Conservation (phyloP, 2,888 invertebrate genomes). For the Pantelozetes paolii region DNA sequence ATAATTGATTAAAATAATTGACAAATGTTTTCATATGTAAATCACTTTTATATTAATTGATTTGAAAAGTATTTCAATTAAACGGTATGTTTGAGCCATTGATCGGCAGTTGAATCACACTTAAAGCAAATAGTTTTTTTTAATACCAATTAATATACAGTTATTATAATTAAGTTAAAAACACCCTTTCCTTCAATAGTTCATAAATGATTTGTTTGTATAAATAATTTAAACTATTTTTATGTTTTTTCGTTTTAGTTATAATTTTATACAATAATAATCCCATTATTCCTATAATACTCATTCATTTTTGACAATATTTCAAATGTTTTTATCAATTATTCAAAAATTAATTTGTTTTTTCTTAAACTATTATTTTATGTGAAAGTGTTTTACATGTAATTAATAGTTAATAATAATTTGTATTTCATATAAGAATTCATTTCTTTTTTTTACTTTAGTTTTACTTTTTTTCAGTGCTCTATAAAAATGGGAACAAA, state of each 20-base stretch:
- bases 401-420: not conserved
- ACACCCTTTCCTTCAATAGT: constrained; percentile 35
- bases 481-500: constrained; percentile 21
- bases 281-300: constrained; percentile 37
- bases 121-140: constrained; percentile 28
- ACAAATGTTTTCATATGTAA: too few species aligned
- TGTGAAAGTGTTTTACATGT: constrained; percentile 30
- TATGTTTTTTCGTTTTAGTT: constrained; percentile 19
- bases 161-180: constrained; percentile 24
- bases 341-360: not conserved
- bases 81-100: constrained; percentile 29
- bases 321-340: constrained; percentile 3
- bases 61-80: not conserved
- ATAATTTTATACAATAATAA: constrained; percentile 26
- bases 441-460: not conserved
- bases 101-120: constrained; percentile 35
- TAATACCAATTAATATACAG: constrained; percentile 35
- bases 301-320: constrained; percentile 15
- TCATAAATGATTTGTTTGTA: constrained; percentile 8
- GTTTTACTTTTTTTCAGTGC: constrained; percentile 2
- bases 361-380: too few species aligned
- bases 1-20: too few species aligned
- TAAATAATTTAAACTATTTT: constrained; percentile 34
- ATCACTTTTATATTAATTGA: constrained; percentile 30
- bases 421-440: constrained; percentile 6